Evolutionary conservation across 92 coral and sea anemone genomes (phyloP).

Genomic region (Actinernus sp.): DNA sequence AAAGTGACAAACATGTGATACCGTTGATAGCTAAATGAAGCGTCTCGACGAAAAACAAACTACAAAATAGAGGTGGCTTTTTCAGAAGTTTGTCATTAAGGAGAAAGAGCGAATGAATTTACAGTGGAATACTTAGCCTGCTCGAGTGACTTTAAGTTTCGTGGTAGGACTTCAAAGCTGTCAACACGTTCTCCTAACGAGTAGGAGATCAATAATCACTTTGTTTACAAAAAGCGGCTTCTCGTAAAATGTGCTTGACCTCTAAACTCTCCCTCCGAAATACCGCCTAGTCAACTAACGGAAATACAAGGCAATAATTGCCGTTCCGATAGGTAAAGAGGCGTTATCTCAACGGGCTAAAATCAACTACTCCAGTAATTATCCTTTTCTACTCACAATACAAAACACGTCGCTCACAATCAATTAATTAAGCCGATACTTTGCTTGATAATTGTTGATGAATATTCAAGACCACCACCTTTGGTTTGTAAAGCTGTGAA

Average conservation of each 20-base stretch:
- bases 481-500: no score
- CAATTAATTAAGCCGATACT: slow-evolving; percentile 63
- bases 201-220: slow-evolving; percentile 26
- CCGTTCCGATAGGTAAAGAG: background rate
- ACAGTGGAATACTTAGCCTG: no score
- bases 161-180: no score
- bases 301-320: slow-evolving; percentile 25
- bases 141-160: no score
- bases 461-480: background rate
- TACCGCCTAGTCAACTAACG: slow-evolving; percentile 43
- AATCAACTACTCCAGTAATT: slow-evolving; percentile 75
- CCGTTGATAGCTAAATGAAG: slow-evolving; percentile 26
- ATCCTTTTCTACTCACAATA: slow-evolving; percentile 57
- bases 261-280: background rate
- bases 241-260: slow-evolving; percentile 14
- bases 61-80: no score
- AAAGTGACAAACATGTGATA: slow-evolving; percentile 62
- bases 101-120: no score
- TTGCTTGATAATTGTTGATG: background rate
- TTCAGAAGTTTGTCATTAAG: no score
- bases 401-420: slow-evolving; percentile 73
- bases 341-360: slow-evolving; percentile 73
- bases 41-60: slow-evolving; percentile 26
- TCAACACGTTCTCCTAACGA: slow-evolving; percentile 26
- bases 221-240: slow-evolving; percentile 50